Base-by-base conservation (phyloP, 2,888 invertebrate genomes). In the Melinopterus prodromus region DNA sequence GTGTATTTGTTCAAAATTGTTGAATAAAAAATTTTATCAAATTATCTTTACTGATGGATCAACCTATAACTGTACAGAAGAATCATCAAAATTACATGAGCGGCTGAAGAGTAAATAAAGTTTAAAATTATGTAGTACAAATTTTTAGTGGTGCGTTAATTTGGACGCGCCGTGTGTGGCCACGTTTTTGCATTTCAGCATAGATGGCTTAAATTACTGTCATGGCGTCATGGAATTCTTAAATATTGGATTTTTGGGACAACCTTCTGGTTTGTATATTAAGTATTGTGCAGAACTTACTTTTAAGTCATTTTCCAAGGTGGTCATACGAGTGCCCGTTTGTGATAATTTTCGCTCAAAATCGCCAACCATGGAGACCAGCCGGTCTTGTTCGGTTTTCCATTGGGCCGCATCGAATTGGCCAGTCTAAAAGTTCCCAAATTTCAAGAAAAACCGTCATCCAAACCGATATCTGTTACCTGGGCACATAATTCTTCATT, bases 231-330 rank as follows among this genome's bases (percentile, higher is more conserved):
- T 26, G 26, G 26, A 26, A 26, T 26, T 26, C 26, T 26, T 26
- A 16, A 36, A 74, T 16, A 36, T 74, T 16, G 26, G 16, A 74
- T 15, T 26, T 74, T 74, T 36, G 35, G 74, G 7, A 36, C 6
- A 6, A 72, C 9, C 26, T 35, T 71, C 16, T 16, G 16, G 16
- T 72, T 16, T 35, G 72, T 72, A 14, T 2, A 6, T 14, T 72
- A 26, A 26, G 26, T 26, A 26, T 26, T 26, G 1, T 26, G 1
- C 69, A 74, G 38, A 53, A 80, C 77, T 80, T 82, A 85, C 84
- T 81, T 84, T 82, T 36, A 84, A 38, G 69, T 82, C 82, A 70
- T 79, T 81, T 79, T 84, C 83, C 38, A 84, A 78, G 0, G 76
- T 70, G 16, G 79, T 26, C 16, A 80, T 71, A 71, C 78, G 78